phyloP scores from a whole-genome alignment of 1,140 invertebrate genomes.

The Drosophila dunni region DNA sequence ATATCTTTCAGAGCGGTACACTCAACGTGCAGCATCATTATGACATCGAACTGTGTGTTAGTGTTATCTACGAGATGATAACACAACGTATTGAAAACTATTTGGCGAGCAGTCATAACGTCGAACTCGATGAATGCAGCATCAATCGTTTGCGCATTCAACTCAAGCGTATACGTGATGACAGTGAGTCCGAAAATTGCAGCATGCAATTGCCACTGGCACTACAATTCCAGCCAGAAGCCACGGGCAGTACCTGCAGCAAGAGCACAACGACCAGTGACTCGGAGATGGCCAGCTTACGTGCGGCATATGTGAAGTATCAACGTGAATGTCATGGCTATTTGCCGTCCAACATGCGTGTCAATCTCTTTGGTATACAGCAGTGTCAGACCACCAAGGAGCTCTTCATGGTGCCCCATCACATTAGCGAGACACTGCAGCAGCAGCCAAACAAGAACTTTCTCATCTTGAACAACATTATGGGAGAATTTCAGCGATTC shows the following conservation, averaged over 20 bases:
- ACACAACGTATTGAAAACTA: conserved; percentile 64
- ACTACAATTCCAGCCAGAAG: conserved; percentile 44
- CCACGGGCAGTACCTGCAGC: neutral
- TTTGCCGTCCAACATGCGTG: conserved; percentile 64
- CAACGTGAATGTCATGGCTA: conserved; percentile 61
- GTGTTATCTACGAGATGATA: conserved; percentile 61
- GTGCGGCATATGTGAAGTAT: conserved; percentile 61
- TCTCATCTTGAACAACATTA: conserved; percentile 63
- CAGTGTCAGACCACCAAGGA: conserved; percentile 68
- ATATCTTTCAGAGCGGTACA: conserved; percentile 66
- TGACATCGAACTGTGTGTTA: conserved; percentile 60
- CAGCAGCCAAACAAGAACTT: conserved; percentile 61
- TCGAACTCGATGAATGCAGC: conserved; percentile 56
- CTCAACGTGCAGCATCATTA: conserved; percentile 58
- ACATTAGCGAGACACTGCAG: conserved; percentile 63
- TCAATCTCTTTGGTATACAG: conserved; percentile 64
- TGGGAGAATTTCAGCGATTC: conserved; percentile 60
- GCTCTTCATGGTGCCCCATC: conserved; percentile 64
- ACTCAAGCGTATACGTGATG: conserved; percentile 36
- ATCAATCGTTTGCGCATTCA: conserved; percentile 56
- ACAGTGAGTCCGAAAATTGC: neutral
- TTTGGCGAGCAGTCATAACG: conserved; percentile 42
- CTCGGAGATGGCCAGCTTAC: conserved; percentile 41
- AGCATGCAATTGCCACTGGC: conserved; percentile 32
- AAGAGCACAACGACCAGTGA: conserved; percentile 32